These are phyloP conservation scores for Pseudochirops cupreus DNA, from an alignment of 2,797 vertebrate genomes.

Conservation along the genomic window DNA sequence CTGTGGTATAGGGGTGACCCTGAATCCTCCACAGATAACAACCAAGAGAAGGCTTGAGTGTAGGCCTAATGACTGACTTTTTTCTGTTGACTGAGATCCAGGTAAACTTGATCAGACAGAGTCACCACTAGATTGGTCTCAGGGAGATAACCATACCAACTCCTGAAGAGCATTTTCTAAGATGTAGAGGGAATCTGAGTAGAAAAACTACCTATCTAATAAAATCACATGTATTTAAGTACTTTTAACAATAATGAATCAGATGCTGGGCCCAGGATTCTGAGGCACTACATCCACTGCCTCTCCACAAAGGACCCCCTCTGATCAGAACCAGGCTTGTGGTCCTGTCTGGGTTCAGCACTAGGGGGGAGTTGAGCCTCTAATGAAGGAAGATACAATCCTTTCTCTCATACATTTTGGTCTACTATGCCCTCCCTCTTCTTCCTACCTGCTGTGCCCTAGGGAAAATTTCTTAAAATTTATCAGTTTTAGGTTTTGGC, in stretches of 20 bases:
- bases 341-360: not conserved
- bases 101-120: not conserved
- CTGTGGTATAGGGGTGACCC: not conserved
- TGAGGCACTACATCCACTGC: not conserved
- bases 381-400: not conserved
- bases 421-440: not conserved
- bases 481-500: not conserved
- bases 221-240: not conserved
- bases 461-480: not conserved
- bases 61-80: not conserved
- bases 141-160: not conserved
- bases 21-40: not conserved
- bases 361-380: not conserved
- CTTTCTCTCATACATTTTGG: not conserved
- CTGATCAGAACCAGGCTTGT: not conserved
- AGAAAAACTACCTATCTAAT: not conserved
- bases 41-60: not conserved
- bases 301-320: not conserved
- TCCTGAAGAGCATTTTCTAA: not conserved
- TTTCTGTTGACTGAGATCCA: not conserved
- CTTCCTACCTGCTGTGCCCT: not conserved
- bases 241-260: not conserved
- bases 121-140: not conserved
- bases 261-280: not conserved
- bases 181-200: not conserved